Base-by-base conservation (phyloP, 2,797 vertebrate species). In the Prunella strophiata region DNA sequence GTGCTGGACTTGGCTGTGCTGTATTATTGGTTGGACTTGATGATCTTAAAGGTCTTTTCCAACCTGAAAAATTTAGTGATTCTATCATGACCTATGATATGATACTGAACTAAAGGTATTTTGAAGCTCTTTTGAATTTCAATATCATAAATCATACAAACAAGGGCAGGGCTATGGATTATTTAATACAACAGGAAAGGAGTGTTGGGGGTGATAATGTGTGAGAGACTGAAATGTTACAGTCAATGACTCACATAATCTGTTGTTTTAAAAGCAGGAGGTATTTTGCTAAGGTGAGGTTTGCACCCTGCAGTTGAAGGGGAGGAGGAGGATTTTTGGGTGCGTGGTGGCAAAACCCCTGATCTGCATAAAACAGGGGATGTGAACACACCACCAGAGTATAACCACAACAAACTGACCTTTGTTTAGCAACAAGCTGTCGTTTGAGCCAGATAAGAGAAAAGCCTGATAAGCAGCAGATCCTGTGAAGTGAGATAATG, bases 221-320 rank as follows among this genome's bases (percentile, higher is more conserved):
- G 32, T 52, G 40, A 19, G 38, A 36, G 12, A 62, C 29, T 27
- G 48, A 73, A 72, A 47, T n/a, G 11, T 47, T 40, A 2, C 23
- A 17, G 15, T 13, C 19, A 63, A 40, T 3, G 2, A 29, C 11
- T 52, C 50, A n/a, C 18, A 7, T 13, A 38, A 45, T 52, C 22
- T 27, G 23, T 18, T 27, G 2, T 16, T 54, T 62, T 17, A 54
- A 45, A 62, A 38, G 22, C 14, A 38, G 11, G 9, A 82, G 48
- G 18, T 27, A 27, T 10, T 52, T 45, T 32, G 14, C 48, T 71
- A 67, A 54, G 27, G 18, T 62, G 58, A 40, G 8, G 16, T 72
- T 75, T 51, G 12, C 22, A 45, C 3, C 6, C 19, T 8, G 13
- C 5, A 57, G 2, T 13, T 0, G 0, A 43, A 55, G 16, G 5